Base-by-base conservation (phyloP, 2,888 invertebrate species). In the Lepidonotus clava region DNA sequence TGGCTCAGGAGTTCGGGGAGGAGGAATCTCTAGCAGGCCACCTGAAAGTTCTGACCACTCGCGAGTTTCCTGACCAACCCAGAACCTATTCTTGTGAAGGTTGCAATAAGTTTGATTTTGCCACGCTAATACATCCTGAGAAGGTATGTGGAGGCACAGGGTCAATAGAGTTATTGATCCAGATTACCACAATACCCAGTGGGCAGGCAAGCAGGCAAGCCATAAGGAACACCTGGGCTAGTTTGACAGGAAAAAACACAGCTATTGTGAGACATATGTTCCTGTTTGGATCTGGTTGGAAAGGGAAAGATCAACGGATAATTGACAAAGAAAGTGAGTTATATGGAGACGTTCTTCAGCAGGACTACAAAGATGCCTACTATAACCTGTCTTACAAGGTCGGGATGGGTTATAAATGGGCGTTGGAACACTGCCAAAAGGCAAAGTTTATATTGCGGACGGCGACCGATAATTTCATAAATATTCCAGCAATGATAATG, bases 301-400 rank as follows among this genome's bases (percentile, higher is more conserved):
- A 14, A 1, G 1, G 28, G 28, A 14, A 32, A 14, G 28, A 66
- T 14, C 66, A 66, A 32, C 11, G 6, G 11, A 32, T 66, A 4
- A 66, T 66, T 14, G 66, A 66, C n/a, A 32, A 24, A 14, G 66
- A 66, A 32, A 18, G 28, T 14, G 32, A 24, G 1, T 4, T 1
- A 32, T 66, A 5, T 14, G 28, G 28, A 14, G 66, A 66, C 28
- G 32, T 66, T 0, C 66, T 66, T 24, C 66, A 66, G 32, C 28
- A 66, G 4, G 66, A 66, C 32, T 66, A 32, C 24, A 66, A 24
- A 32, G 66, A 66, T 14, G 21, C 66, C 18, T 66, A 66, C 32
- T 66, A 66, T 14, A 66, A 66, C 66, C 66, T 66, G 28, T 28
- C 66, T 4, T 66, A 66, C 28, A 66, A 66, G 66, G 32, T 66